Percentiles rank a stretch among this genome's conserved stretches.
phyloP scores from a whole-genome alignment of 2,888 invertebrate genomes.

The Aproaerema taeniolella region DNA sequence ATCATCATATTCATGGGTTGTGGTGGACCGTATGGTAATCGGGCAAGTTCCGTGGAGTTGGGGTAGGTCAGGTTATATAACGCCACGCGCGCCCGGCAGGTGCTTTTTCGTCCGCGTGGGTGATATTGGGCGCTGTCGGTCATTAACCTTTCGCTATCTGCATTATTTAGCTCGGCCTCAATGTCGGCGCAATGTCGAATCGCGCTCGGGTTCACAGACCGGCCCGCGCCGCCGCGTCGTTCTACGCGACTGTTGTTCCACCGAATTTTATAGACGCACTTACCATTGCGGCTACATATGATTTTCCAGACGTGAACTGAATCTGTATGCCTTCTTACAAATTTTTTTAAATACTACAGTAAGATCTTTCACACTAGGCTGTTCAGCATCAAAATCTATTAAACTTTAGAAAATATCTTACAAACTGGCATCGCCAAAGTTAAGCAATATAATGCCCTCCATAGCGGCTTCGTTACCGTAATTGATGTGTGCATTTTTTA shows the following conservation, averaged over 20 bases:
- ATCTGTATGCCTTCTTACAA: too few species aligned
- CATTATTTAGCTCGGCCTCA: conserved; percentile 71
- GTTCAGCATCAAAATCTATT: too few species aligned
- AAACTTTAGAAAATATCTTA: too few species aligned
- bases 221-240: conserved; percentile 36
- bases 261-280: conserved; percentile 47
- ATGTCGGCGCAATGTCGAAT: conserved; percentile 73
- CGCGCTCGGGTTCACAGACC: conserved; percentile 34
- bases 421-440: too few species aligned
- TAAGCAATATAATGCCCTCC: too few species aligned
- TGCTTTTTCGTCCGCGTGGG: conserved; percentile 60
- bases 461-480: not conserved
- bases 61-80: conserved; percentile 58
- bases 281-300: too few species aligned
- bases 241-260: conserved; percentile 52
- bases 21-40: conserved; percentile 3
- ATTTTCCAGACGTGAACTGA: too few species aligned
- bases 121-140: conserved; percentile 71
- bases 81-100: conserved; percentile 49
- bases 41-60: conserved; percentile 30
- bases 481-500: not conserved
- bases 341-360: too few species aligned
- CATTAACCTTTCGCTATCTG: conserved; percentile 71
- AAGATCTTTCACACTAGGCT: too few species aligned
- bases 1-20: conserved; percentile 8